Evolutionary conservation across 2,797 vertebrate genomes (phyloP), one percentile per base, ranked within the genome.

Genomic region (Meda fulgida): DNA sequence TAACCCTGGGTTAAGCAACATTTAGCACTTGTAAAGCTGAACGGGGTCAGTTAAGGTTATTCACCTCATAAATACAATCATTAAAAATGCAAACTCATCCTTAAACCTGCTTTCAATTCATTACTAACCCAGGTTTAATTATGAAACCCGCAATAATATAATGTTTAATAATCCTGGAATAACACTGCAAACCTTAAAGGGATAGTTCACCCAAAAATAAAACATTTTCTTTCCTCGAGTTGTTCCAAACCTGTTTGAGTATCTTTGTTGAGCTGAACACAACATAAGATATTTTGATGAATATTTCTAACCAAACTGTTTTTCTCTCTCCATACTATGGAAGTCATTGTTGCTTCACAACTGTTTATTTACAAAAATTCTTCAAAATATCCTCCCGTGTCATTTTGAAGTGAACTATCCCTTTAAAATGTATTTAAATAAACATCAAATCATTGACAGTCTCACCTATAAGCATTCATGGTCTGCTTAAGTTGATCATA

Each of bases 401-500:
- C 53, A 55, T 58, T 23, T 23, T 58, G 23, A 23, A 4, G 55
- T 58, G 55, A 58, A n/a, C 9, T 58, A n/a, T n/a, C 55, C 23
- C 23, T 58, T n/a, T 58, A n/a, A 71, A 40, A 71, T 2, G 1
- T 9, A 40, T 23, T 23, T 55, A n/a, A 58, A 11, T n/a, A 60
- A 26, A 6, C 11, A 60, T 60, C 16, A 19, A 71, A 40, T 43
- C 18, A 53, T 9, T 40, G 9, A 58, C 26, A 75, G 19, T 31
- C 92, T 78, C 91, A 99, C 98, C 97, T 97, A 93, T 99, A 99
- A 0, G 98, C 98, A 0, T 99, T 99, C 98, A 99, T 99, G 10
- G 97, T 97, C 93, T 99, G 98, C 91, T 99, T 99, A 83, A 99
- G 94, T 94, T 99, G 98, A 92, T 99, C 98, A 1, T 99, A 99